Percentiles rank a stretch among this genome's conserved stretches.
Conservation (phyloP, 2,888 invertebrate species). For the Malacosoma neustria region DNA sequence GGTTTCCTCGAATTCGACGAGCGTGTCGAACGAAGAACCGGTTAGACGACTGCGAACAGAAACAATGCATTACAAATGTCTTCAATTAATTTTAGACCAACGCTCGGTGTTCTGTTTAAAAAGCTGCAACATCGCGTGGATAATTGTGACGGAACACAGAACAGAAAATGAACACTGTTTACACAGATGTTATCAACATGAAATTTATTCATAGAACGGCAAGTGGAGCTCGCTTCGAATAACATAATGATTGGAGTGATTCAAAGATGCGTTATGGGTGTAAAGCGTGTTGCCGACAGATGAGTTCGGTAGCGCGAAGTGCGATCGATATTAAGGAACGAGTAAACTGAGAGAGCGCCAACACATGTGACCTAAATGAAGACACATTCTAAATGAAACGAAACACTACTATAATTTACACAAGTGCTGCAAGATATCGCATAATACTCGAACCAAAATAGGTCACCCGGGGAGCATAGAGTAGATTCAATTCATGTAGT, state of each 20-base stretch:
- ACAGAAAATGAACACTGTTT: slow-evolving; percentile 26
- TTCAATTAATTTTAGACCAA: slow-evolving; percentile 48
- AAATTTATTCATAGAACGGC: slow-evolving; percentile 11
- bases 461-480: slow-evolving; percentile 35
- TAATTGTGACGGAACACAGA: slow-evolving; percentile 8
- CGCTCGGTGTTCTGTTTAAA: slow-evolving; percentile 34
- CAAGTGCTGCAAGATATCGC: slow-evolving; percentile 26
- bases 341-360: slow-evolving; percentile 34
- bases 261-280: slow-evolving; percentile 25
- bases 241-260: slow-evolving; percentile 18
- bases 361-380: slow-evolving; percentile 28
- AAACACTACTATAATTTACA: slow-evolving; percentile 23
- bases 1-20: slow-evolving; percentile 58
- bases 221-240: slow-evolving; percentile 10
- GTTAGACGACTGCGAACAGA: slow-evolving; percentile 57
- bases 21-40: slow-evolving; percentile 57
- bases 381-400: slow-evolving; percentile 20
- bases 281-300: slow-evolving; percentile 15
- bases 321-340: slow-evolving; percentile 23
- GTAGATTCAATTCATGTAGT: no score
- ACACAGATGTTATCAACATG: slow-evolving; percentile 20
- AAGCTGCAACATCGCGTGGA: slow-evolving; percentile 23
- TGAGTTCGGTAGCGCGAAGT: slow-evolving; percentile 20
- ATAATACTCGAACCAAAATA: slow-evolving; percentile 34
- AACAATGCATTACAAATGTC: slow-evolving; percentile 55